These are phyloP conservation scores for Gastracanthus pulcherrimus DNA, from an alignment of 2,888 invertebrate species.

Conservation along the genomic window DNA sequence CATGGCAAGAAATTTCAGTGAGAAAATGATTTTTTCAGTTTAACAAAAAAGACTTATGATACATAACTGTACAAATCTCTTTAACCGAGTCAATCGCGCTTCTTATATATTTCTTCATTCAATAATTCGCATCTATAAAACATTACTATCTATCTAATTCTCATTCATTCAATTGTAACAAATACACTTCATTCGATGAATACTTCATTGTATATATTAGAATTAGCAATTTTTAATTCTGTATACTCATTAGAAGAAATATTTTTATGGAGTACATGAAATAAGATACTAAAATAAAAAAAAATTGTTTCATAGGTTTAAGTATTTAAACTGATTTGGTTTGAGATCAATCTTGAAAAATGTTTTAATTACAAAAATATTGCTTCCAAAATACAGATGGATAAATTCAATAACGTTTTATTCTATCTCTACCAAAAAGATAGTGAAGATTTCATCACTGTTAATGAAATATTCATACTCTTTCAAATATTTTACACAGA, in stretches of 20 bases:
- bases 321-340: neutral
- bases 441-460: neutral
- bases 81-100: conserved; percentile 10
- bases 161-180: conserved; percentile 25
- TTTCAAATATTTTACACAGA: neutral
- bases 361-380: neutral
- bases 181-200: neutral
- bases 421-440: too few species aligned
- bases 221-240: conserved; percentile 1
- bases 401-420: neutral
- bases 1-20: conserved; percentile 40
- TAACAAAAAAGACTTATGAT: conserved; percentile 20
- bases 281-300: too few species aligned
- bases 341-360: neutral
- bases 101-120: neutral
- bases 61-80: conserved; percentile 37
- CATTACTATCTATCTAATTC: neutral
- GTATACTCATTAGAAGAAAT: neutral
- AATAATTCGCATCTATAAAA: neutral
- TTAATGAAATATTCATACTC: neutral
- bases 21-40: conserved; percentile 17
- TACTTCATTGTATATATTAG: neutral
- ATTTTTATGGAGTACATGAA: too few species aligned
- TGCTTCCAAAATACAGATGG: neutral
- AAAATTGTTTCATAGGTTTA: too few species aligned